These are phyloP conservation scores for Drosophila pegasa DNA, from an alignment of 2,888 invertebrate species.

Conservation along the genomic window DNA sequence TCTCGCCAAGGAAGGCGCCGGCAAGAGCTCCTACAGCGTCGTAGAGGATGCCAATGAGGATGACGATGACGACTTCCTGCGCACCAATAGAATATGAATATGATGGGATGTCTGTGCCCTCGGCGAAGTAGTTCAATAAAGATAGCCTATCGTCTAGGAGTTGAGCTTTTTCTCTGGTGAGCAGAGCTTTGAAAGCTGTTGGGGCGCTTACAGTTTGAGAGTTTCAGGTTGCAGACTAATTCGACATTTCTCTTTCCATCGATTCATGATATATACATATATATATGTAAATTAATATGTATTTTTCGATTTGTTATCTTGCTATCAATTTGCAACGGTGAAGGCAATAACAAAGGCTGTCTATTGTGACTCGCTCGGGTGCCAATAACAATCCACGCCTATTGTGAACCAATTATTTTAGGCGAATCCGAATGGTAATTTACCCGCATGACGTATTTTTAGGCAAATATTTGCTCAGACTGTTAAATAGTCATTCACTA, in stretches of 20 bases:
- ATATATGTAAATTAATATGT: slow-evolving; percentile 44
- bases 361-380: slow-evolving; percentile 38
- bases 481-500: slow-evolving; percentile 65
- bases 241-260: slow-evolving; percentile 23
- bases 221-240: slow-evolving; percentile 2
- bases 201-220: slow-evolving; percentile 43
- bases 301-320: slow-evolving; percentile 55
- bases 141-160: slow-evolving; percentile 52
- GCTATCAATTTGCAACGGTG: slow-evolving; percentile 52
- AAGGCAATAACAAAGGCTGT: slow-evolving; percentile 3
- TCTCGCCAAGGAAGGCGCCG: slow-evolving; percentile 86
- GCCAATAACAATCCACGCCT: slow-evolving; percentile 47
- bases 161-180: slow-evolving; percentile 46
- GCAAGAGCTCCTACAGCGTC: slow-evolving; percentile 82
- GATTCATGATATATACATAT: no score
- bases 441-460: slow-evolving; percentile 58
- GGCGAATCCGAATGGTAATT: slow-evolving; percentile 24
- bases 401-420: slow-evolving; percentile 31
- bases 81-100: slow-evolving; percentile 63
- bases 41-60: slow-evolving; percentile 86
- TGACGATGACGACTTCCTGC: slow-evolving; percentile 81
- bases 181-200: slow-evolving; percentile 34
- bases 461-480: slow-evolving; percentile 69
- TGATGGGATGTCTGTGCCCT: slow-evolving; percentile 4
- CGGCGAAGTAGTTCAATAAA: slow-evolving; percentile 43